These are phyloP conservation scores for Leguminivora glycinivorella DNA, from an alignment of 1,140 invertebrate species.

Conservation along the genomic window DNA sequence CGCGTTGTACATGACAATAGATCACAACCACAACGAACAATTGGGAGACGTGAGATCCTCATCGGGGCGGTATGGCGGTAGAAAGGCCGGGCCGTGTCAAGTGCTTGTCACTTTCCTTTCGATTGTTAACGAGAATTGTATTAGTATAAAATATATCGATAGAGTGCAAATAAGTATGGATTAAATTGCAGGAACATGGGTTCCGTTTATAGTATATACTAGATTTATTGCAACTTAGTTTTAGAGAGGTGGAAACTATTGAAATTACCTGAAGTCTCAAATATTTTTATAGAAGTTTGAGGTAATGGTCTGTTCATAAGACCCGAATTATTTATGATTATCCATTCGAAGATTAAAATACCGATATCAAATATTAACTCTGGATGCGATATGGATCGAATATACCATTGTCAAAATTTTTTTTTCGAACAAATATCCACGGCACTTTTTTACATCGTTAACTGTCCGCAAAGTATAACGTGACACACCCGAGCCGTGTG, in stretches of 20 bases:
- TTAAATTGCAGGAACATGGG: not conserved
- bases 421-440: too few relatives aligned
- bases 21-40: conserved; percentile 2
- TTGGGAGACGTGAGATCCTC: conserved; percentile 2
- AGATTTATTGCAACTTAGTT: too few relatives aligned
- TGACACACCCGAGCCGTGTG: not conserved
- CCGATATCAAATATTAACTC: too few relatives aligned
- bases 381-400: too few relatives aligned
- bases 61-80: not conserved
- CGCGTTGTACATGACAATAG: conserved; percentile 5
- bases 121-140: not conserved
- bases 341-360: too few relatives aligned
- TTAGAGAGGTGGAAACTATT: too few relatives aligned
- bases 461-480: not conserved
- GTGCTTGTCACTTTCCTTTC: conserved; percentile 8
- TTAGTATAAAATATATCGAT: not conserved
- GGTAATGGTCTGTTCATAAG: too few relatives aligned
- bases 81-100: not conserved
- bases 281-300: too few relatives aligned
- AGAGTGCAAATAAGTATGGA: not conserved
- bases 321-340: too few relatives aligned
- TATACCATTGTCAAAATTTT: too few relatives aligned
- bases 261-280: too few relatives aligned
- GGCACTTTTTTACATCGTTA: not conserved
- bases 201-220: not conserved